phyloP scores from a whole-genome alignment of 2,113 vertebrate genomes.

The Pandion haliaetus region DNA sequence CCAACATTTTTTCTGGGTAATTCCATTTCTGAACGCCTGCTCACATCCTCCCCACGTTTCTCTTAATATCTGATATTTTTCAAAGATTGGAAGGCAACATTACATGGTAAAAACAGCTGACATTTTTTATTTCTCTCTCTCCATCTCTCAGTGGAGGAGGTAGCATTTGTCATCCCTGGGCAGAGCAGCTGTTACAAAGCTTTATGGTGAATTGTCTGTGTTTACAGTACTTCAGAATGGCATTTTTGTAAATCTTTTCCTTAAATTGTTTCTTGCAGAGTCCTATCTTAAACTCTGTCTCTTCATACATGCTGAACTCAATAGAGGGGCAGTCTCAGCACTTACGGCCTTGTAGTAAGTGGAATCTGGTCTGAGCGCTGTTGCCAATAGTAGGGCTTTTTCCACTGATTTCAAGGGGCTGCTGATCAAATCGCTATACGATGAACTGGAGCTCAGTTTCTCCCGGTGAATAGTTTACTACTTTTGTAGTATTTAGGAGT shows the following conservation, averaged over 20 bases:
- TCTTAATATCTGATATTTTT: slow-evolving; percentile 34
- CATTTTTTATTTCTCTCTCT: not conserved
- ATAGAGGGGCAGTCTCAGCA: not conserved
- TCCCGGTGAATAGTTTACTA: not conserved
- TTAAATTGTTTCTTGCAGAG: not conserved
- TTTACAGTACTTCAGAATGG: not conserved
- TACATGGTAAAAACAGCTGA: slow-evolving; percentile 4
- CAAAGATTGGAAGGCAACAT: not conserved
- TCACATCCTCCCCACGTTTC: not conserved
- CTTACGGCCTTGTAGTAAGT: rapidly evolving
- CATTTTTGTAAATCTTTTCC: not conserved
- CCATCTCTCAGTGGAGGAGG: not conserved
- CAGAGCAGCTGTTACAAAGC: not conserved
- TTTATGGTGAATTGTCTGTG: not conserved
- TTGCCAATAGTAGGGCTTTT: not conserved
- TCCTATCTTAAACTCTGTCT: not conserved
- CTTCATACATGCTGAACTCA: not conserved
- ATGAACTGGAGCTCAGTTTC: not conserved
- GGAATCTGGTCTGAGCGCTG: not conserved
- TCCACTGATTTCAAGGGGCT: not conserved
- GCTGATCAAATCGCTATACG: not conserved
- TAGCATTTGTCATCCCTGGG: not conserved
- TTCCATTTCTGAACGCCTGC: slow-evolving; percentile 1
- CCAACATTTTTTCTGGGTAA: not conserved
- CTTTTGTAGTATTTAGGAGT: not conserved